Evolutionary conservation across 1,140 invertebrate species (phyloP).

Genomic region (Nephila pilipes): DNA sequence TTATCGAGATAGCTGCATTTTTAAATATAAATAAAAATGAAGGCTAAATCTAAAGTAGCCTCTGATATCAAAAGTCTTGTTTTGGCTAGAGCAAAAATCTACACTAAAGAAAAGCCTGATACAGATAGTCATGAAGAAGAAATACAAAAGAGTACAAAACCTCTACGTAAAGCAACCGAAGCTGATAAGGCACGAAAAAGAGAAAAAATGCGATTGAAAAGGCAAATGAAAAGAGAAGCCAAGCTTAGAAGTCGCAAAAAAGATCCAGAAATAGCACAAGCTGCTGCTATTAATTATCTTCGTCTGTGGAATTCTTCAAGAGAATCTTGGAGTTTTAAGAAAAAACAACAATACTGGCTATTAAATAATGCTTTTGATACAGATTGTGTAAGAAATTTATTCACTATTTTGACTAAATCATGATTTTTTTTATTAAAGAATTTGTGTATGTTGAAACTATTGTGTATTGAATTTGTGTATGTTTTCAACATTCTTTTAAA

Average conservation of each 20-base stretch:
- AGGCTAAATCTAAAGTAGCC: not conserved
- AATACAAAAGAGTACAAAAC: not conserved
- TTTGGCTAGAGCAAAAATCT: not conserved
- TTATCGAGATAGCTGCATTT: not conserved
- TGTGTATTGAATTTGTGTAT: too few relatives aligned
- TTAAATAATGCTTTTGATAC: constrained; percentile 46
- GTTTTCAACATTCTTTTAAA: too few relatives aligned
- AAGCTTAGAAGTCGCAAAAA: constrained; percentile 37
- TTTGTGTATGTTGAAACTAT: too few relatives aligned
- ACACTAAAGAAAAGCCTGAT: not conserved
- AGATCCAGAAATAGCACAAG: constrained; percentile 18
- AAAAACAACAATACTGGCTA: constrained; percentile 57
- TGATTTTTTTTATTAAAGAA: too few relatives aligned
- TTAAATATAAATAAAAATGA: not conserved
- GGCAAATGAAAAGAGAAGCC: constrained; percentile 39
- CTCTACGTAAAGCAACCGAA: constrained; percentile 7
- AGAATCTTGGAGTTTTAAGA: constrained; percentile 55
- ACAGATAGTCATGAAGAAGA: not conserved
- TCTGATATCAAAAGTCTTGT: constrained; percentile 32
- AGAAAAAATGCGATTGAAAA: constrained; percentile 47
- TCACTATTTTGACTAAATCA: too few relatives aligned
- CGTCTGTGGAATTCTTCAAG: constrained; percentile 52
- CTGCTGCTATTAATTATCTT: constrained; percentile 43
- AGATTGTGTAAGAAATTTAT: constrained; percentile 26
- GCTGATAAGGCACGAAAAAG: constrained; percentile 55